Evolutionary conservation across 2,113 vertebrate species (phyloP), one percentile per base, ranked within the genome.

Genomic region (Bothrops jararaca): DNA sequence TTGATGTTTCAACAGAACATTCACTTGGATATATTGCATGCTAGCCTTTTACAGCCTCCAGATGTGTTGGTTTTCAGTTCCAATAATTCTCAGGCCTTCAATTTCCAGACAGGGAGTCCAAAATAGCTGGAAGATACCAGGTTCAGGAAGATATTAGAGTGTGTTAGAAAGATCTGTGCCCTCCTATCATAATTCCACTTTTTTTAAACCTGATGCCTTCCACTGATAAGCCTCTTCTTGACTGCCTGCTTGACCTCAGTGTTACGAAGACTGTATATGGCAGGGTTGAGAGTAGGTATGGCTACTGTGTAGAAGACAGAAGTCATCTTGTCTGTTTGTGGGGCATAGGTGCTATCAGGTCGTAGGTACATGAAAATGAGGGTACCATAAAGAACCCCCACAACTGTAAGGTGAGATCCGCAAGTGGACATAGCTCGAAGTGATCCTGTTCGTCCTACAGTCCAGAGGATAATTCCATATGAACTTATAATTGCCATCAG

Each of bases 211-310:
- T 13, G 45, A 34, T 26, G n/a, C 23, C 58, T 23, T 64, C 52
- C 3, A 22, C 42, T 74, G 4, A 24, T 24, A n/a, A 92, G 39
- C 39, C n/a, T 94, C 69, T 50, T 91, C 11, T 22, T 39, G n/a
- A 95, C 18, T 0, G 94, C 94, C 12, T 90, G 94, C 86, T 95
- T 95, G 60, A 97, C 96, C 20, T 97, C 96, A 50, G 85, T 95
- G 88, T 97, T 97, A 57, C 94, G 94, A 54, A 97, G 95, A 86
- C 97, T 97, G 89, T 97, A 97, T 93, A 96, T 96, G 86, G 96
- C 94, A 0, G 97, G 97, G 64, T 97, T 97, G 54, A 97, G 93
- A 34, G 96, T 95, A 6, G 97, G 97, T 5, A 97, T 97, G 85
- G 96, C 95, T 0, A 97, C 94, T 34, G 96, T 97, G 86, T 97